Percentiles rank a stretch among this genome's conserved stretches.
phyloP scores from a whole-genome alignment of 2,797 vertebrate species.

The Gephyroberyx darwinii region DNA sequence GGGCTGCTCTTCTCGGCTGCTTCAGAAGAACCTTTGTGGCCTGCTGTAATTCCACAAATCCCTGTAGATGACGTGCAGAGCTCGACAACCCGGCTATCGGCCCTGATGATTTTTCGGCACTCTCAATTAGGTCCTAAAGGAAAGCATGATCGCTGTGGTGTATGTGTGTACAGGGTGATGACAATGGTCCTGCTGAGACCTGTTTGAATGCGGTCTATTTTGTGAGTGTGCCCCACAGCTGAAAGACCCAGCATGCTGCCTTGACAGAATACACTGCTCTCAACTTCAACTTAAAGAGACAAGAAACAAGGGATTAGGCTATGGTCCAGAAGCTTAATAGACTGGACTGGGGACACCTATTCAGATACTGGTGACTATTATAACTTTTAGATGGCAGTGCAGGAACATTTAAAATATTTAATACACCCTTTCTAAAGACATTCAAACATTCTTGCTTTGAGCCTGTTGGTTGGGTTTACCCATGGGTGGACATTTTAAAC shows the following conservation, averaged over 20 bases:
- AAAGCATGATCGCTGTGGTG: conserved; percentile 30
- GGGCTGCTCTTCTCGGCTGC: conserved; percentile 58
- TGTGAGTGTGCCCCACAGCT: conserved; percentile 31
- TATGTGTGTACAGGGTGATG: conserved; percentile 6
- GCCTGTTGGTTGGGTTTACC: not conserved
- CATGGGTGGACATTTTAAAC: too few species aligned
- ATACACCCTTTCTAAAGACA: conserved; percentile 13
- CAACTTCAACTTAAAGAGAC: conserved; percentile 11
- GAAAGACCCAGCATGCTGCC: conserved; percentile 23
- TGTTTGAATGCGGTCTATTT: conserved; percentile 24
- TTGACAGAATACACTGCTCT: conserved; percentile 24
- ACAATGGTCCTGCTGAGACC: conserved; percentile 33
- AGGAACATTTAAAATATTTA: conserved; percentile 10
- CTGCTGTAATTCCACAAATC: conserved; percentile 65
- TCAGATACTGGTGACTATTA: not conserved
- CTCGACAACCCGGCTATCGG: conserved; percentile 13
- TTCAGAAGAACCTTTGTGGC: conserved; percentile 60
- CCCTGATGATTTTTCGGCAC: conserved; percentile 25
- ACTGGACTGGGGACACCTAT: not conserved
- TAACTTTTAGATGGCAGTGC: conserved; percentile 1
- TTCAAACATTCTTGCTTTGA: conserved; percentile 21
- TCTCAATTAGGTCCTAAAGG: conserved; percentile 48
- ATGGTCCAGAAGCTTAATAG: not conserved
- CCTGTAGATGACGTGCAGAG: conserved; percentile 7
- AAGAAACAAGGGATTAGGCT: conserved; percentile 8